These are phyloP conservation scores for Empidonax alnorum DNA, from an alignment of 2,113 vertebrate species.

Conservation along the genomic window DNA sequence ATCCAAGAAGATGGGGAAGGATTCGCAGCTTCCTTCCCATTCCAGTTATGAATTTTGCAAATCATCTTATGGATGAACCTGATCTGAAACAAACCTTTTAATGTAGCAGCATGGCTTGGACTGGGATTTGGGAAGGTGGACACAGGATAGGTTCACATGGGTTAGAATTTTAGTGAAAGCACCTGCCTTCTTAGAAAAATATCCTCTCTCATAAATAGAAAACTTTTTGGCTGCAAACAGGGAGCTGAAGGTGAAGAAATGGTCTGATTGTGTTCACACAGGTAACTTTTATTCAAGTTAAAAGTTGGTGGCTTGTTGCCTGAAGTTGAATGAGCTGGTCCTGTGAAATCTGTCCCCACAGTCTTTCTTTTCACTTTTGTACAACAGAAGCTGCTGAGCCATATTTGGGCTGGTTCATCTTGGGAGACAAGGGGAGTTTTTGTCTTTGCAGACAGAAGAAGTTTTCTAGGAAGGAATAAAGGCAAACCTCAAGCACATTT, in stretches of 20 bases:
- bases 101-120: neutral
- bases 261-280: neutral
- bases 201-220: too few species aligned
- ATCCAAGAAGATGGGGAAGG: neutral
- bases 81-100: neutral
- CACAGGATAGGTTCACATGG: accelerated
- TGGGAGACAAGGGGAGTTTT: neutral
- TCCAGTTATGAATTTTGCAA: neutral
- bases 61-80: neutral
- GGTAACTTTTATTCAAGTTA: neutral
- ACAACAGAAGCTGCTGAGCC: neutral
- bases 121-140: neutral
- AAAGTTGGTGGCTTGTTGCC: neutral
- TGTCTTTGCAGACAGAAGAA: neutral
- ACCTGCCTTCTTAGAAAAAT: neutral
- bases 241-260: neutral
- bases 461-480: neutral
- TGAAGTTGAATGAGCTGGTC: neutral
- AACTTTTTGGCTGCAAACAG: neutral
- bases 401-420: neutral
- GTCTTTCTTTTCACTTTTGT: neutral
- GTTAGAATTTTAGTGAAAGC: neutral
- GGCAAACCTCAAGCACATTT: neutral
- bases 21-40: neutral
- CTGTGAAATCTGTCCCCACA: neutral